phyloP scores from a whole-genome alignment of 2,113 vertebrate species.

The Notothenia coriiceps region DNA sequence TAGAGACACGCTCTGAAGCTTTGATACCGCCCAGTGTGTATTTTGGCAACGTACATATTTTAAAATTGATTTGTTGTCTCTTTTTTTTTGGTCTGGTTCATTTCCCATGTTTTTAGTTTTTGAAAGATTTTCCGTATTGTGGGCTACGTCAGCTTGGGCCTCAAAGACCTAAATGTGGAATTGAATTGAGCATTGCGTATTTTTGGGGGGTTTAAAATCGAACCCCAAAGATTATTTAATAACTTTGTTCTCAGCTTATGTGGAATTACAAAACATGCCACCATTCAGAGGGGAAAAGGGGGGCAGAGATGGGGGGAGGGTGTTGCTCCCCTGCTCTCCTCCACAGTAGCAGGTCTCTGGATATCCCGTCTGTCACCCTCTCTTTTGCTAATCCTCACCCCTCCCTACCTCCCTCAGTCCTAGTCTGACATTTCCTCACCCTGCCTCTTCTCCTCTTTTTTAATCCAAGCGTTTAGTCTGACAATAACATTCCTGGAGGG shows the following conservation, averaged over 20 bases:
- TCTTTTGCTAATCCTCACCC: slow-evolving; percentile 69
- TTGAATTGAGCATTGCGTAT: not conserved
- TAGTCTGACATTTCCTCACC: slow-evolving; percentile 56
- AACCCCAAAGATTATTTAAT: not conserved
- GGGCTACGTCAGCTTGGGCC: not conserved
- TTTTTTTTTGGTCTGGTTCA: not conserved
- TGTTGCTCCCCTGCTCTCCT: slow-evolving; percentile 27
- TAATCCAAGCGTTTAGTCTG: slow-evolving; percentile 65
- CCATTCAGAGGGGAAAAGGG: slow-evolving; percentile 15
- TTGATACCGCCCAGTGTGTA: not conserved
- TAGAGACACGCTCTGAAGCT: slow-evolving; percentile 8
- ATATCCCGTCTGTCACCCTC: slow-evolving; percentile 73
- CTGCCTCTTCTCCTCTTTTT: slow-evolving; percentile 28
- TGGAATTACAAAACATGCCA: slow-evolving; percentile 2
- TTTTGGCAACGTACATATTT: not conserved
- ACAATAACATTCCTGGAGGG: slow-evolving; percentile 61
- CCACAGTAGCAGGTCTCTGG: slow-evolving; percentile 56
- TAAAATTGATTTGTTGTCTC: not conserved
- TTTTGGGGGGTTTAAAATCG: not conserved
- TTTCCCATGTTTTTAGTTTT: not conserved
- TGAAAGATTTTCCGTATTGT: not conserved
- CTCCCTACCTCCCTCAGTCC: slow-evolving; percentile 11
- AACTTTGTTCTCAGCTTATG: not conserved
- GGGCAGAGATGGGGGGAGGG: slow-evolving; percentile 35
- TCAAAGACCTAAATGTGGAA: not conserved